phyloP scores from a whole-genome alignment of 2,888 invertebrate species.

The Drosophila neonasuta region DNA sequence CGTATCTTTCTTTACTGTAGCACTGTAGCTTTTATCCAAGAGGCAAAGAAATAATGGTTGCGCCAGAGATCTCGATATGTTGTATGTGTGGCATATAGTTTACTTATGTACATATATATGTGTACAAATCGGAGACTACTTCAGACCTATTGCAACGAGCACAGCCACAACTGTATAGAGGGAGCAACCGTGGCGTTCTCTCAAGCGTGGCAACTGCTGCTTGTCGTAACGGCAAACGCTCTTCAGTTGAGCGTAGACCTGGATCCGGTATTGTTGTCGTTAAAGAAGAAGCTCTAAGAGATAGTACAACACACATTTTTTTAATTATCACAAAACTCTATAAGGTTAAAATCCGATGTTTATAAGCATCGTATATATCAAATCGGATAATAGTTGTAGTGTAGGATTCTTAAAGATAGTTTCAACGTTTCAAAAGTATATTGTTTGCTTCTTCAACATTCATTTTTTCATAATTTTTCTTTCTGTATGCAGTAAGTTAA shows the following conservation, averaged over 20 bases:
- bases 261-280: conserved; percentile 47
- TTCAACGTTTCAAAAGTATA: not conserved
- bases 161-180: conserved; percentile 15
- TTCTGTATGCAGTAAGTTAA: conserved; percentile 27
- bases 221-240: conserved; percentile 70
- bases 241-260: conserved; percentile 71
- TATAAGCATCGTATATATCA: not conserved
- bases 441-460: not conserved
- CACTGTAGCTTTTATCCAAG: conserved; percentile 19
- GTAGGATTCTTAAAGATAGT: not conserved
- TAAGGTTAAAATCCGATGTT: not conserved
- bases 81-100: not conserved
- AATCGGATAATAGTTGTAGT: not conserved
- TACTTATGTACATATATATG: conserved; percentile 10
- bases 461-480: conserved; percentile 10
- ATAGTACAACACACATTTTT: not conserved
- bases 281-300: conserved; percentile 28
- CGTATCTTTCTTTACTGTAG: not conserved
- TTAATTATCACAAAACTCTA: not conserved
- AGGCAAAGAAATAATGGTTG: conserved; percentile 39
- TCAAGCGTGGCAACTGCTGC: conserved; percentile 74
- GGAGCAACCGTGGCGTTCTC: conserved; percentile 59
- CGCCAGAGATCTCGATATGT: conserved; percentile 44
- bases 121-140: conserved; percentile 25
- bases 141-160: conserved; percentile 46